phyloP scores from a whole-genome alignment of 2,888 invertebrate genomes.

The Aplocera efformata region DNA sequence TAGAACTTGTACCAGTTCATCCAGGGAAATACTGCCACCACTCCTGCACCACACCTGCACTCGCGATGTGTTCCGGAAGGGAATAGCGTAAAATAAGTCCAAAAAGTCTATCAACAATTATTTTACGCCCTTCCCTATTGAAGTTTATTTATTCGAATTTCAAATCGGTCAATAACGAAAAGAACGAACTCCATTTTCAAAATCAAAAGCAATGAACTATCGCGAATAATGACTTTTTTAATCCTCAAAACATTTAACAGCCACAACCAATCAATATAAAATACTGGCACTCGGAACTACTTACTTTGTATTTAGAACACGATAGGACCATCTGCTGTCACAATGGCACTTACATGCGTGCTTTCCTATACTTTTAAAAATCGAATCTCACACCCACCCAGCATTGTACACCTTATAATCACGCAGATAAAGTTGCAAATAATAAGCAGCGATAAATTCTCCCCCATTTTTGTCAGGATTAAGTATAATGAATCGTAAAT shows the following conservation, averaged over 20 bases:
- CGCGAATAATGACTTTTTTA: not conserved
- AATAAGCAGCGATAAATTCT: conserved; percentile 17
- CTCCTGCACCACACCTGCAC: no score
- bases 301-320: conserved; percentile 49
- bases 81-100: no score
- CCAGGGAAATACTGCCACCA: no score
- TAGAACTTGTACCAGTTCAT: no score
- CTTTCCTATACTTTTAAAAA: conserved; percentile 68
- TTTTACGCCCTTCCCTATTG: no score
- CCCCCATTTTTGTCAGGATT: conserved; percentile 73
- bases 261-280: conserved; percentile 20
- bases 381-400: conserved; percentile 37
- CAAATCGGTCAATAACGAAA: no score
- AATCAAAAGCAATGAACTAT: not conserved
- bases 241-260: conserved; percentile 2
- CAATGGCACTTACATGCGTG: conserved; percentile 74
- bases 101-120: no score
- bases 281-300: conserved; percentile 33
- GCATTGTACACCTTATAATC: conserved; percentile 11
- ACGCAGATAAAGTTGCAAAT: conserved; percentile 29
- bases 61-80: no score
- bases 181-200: no score
- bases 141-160: no score
- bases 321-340: conserved; percentile 72
- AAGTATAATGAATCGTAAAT: conserved; percentile 80